Evolutionary conservation across 2,888 invertebrate species (phyloP).

Genomic region (Xylota segnis): DNA sequence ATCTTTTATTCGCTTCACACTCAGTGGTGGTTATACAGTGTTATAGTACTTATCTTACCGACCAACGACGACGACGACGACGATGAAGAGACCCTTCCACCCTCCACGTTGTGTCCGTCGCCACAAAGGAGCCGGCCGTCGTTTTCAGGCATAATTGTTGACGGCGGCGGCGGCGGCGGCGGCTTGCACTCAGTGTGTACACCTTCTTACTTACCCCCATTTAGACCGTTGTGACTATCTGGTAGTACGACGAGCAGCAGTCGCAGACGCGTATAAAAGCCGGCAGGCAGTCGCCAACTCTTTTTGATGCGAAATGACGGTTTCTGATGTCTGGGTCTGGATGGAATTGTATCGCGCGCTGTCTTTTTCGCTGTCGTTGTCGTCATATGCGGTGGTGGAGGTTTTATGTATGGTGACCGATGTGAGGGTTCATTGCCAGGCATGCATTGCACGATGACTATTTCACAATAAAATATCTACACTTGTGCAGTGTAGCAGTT

Average conservation of each 20-base stretch:
- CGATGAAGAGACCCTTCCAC: constrained; percentile 34
- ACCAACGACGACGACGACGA: constrained; percentile 35
- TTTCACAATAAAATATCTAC: constrained; percentile 9
- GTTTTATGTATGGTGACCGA: constrained; percentile 43
- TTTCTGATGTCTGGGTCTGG: constrained; percentile 71
- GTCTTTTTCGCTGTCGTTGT: constrained; percentile 35
- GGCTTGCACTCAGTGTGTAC: constrained; percentile 55
- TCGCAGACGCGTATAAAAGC: constrained; percentile 61
- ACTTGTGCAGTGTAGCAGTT: constrained; percentile 4
- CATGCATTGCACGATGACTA: constrained; percentile 35
- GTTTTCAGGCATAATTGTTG: constrained; percentile 67
- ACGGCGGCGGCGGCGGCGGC: constrained; percentile 25
- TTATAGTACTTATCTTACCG: constrained; percentile 66
- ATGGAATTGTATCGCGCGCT: constrained; percentile 52
- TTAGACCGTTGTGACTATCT: constrained; percentile 27
- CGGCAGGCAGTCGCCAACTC: constrained; percentile 72
- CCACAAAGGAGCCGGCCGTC: constrained; percentile 60
- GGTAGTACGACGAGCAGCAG: constrained; percentile 22
- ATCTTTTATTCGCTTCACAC: constrained; percentile 71
- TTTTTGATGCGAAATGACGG: constrained; percentile 74
- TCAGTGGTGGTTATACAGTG: constrained; percentile 40
- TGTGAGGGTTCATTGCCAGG: constrained; percentile 60
- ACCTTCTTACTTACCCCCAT: constrained; percentile 64
- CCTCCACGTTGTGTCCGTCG: constrained; percentile 43
- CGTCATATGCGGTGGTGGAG: constrained; percentile 33